Base-by-base conservation (phyloP, 2,797 vertebrate genomes). In the Aythya fuligula region DNA sequence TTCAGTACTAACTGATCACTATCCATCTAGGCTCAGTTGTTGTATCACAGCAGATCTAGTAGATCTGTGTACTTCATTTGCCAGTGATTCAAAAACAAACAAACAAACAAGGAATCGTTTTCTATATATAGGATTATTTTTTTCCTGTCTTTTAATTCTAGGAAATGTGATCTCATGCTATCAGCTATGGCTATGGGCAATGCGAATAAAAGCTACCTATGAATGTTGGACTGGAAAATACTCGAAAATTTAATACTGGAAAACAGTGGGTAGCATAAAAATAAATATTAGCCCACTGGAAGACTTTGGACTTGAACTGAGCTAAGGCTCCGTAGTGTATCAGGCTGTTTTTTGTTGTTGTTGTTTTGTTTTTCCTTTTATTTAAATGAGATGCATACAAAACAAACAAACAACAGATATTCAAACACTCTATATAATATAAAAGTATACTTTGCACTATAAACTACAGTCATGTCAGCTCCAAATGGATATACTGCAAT, bases 1-100 rank as follows among this genome's bases (percentile, higher is more conserved):
- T 21, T 67, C 27, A 47, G 16, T 43, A 38, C 15, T 89, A 56
- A 61, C 3, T n/a, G 27, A 45, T 19, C 10, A 47, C 6, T 85
- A 6, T 79, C 30, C 2, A 6, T 0, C 3, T 2, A 28, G 13
- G 39, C 28, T 60, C 1, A 1, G 22, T 5, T 25, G 47, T 49
- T 25, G 49, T 25, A 51, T 51, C 24, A 51, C 21, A 47, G 24
- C 6, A 58, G 30, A 30, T n/a, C 21, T 3, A 67, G 7, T 56
- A 53, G 43, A 45, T 7, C 11, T 39, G 5, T 34, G 38, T 12
- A 71, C 6, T 77, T 77, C 43, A 64, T 13, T 54, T 75, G 57
- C 18, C 64, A 75, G 3, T 67, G 6, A 56, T 27, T 51, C 22
- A 25, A 51, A 51, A 25, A 13, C 24, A 51, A 51, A 25, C 21